Evolutionary conservation across 1,140 invertebrate genomes (phyloP).

Genomic region (Laodelphax striatellus): DNA sequence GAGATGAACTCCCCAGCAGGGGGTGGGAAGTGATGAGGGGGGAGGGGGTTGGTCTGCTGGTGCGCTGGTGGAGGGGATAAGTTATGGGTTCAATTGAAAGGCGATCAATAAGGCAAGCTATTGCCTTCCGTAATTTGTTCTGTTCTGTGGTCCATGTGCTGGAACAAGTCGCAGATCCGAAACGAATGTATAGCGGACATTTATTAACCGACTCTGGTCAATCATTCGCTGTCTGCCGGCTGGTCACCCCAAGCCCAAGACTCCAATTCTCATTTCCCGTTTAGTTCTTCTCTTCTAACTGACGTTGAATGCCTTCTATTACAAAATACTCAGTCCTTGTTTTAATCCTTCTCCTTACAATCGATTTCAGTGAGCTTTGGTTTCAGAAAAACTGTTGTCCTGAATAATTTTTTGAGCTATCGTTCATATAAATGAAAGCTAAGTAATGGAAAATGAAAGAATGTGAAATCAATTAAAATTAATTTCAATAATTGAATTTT

Average conservation of each 20-base stretch:
- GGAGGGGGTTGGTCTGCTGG: neutral
- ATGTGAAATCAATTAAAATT: too few relatives aligned
- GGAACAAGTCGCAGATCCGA: neutral
- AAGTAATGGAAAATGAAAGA: too few relatives aligned
- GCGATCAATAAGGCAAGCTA: slow-evolving; percentile 1
- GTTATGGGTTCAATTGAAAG: slow-evolving; percentile 1
- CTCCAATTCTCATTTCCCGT: neutral
- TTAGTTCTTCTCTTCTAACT: neutral
- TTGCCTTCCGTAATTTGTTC: too few relatives aligned
- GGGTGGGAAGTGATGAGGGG: neutral
- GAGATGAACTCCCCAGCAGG: too few relatives aligned
- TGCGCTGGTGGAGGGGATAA: neutral
- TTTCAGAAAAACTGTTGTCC: too few relatives aligned
- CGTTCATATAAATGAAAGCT: too few relatives aligned
- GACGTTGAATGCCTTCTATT: too few relatives aligned
- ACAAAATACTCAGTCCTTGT: too few relatives aligned
- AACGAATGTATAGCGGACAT: neutral
- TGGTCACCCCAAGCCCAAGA: neutral
- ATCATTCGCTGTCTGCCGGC: neutral
- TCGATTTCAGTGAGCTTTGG: too few relatives aligned
- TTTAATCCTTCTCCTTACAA: too few relatives aligned
- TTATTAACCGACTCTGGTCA: neutral
- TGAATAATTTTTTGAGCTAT: too few relatives aligned
- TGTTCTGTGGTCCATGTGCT: neutral
- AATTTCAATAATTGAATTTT: too few relatives aligned